Evolutionary conservation across 2,113 vertebrate species (phyloP).

Genomic region (Nannobrachium achirus): DNA sequence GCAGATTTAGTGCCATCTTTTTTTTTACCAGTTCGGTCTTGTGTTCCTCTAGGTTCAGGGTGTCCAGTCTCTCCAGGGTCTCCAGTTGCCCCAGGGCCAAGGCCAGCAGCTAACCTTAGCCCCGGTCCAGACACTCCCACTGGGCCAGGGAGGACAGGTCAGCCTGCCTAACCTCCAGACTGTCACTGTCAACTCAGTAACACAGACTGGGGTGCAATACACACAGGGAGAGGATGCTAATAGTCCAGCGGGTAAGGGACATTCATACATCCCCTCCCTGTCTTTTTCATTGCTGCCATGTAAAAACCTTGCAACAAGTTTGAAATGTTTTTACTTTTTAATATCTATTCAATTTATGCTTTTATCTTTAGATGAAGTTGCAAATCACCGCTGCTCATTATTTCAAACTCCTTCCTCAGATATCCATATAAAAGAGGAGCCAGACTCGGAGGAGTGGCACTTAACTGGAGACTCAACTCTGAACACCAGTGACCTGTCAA

Average conservation of each 20-base stretch:
- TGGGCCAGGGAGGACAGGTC: conserved; percentile 91
- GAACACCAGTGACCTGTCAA: conserved; percentile 94
- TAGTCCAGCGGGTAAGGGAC: conserved; percentile 87
- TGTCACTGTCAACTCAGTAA: conserved; percentile 95
- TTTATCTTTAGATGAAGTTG: neutral
- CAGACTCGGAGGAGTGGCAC: conserved; percentile 97
- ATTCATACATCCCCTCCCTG: neutral
- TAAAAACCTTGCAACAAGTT: neutral
- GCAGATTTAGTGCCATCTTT: no score
- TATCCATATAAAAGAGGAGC: conserved; percentile 98
- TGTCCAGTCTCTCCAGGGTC: conserved; percentile 97
- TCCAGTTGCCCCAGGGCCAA: conserved; percentile 89
- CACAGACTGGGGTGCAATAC: conserved; percentile 90
- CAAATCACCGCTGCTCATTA: neutral
- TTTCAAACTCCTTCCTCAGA: conserved; percentile 71
- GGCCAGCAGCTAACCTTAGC: conserved; percentile 94
- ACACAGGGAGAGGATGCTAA: conserved; percentile 72
- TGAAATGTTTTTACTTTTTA: no score
- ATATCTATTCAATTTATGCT: no score
- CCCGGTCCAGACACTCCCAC: conserved; percentile 94
- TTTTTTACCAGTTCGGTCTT: no score
- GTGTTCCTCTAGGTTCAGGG: conserved; percentile 85
- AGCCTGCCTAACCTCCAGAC: conserved; percentile 97
- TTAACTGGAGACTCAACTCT: conserved; percentile 93
- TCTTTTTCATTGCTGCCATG: neutral